Percentiles rank a stretch among this genome's conserved stretches.
Conservation (phyloP, 1,140 invertebrate species). For the Diorhabda sublineata region DNA sequence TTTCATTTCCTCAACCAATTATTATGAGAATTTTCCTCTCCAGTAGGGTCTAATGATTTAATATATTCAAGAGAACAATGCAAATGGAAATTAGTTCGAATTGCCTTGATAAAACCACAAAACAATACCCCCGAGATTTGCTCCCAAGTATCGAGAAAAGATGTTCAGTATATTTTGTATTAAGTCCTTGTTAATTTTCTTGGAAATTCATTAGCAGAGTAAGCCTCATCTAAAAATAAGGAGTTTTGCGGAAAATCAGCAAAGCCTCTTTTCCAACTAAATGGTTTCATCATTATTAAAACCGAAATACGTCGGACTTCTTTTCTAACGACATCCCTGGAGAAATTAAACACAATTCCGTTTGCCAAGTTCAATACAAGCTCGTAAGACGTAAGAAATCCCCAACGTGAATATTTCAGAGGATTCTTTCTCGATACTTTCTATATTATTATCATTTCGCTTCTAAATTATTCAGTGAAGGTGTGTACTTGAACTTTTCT, state of each 20-base stretch:
- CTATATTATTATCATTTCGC: conserved; percentile 3
- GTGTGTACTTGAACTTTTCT: background rate
- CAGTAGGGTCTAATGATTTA: too few relatives aligned
- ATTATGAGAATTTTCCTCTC: too few relatives aligned
- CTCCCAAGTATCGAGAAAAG: too few relatives aligned
- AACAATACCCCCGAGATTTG: too few relatives aligned
- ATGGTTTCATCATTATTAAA: conserved; percentile 11
- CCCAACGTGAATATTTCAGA: background rate
- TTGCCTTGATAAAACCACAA: too few relatives aligned
- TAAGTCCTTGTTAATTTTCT: background rate
- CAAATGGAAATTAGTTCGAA: too few relatives aligned
- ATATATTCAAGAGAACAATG: too few relatives aligned
- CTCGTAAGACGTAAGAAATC: background rate
- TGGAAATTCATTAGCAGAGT: background rate
- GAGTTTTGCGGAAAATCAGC: background rate
- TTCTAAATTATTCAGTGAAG: background rate
- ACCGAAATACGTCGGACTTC: background rate
- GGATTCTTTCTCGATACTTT: conserved; percentile 2
- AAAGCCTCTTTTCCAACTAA: conserved; percentile 6
- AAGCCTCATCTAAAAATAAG: background rate
- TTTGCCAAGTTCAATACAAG: background rate
- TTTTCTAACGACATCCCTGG: conserved; percentile 6
- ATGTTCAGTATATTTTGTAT: background rate
- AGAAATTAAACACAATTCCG: background rate
- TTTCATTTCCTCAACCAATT: too few relatives aligned